A percentile compares a stretch with the other conserved stretches of the same genome.
These are phyloP conservation scores for Haemorhous mexicanus DNA, from an alignment of 2,113 vertebrate species.

Conservation along the genomic window DNA sequence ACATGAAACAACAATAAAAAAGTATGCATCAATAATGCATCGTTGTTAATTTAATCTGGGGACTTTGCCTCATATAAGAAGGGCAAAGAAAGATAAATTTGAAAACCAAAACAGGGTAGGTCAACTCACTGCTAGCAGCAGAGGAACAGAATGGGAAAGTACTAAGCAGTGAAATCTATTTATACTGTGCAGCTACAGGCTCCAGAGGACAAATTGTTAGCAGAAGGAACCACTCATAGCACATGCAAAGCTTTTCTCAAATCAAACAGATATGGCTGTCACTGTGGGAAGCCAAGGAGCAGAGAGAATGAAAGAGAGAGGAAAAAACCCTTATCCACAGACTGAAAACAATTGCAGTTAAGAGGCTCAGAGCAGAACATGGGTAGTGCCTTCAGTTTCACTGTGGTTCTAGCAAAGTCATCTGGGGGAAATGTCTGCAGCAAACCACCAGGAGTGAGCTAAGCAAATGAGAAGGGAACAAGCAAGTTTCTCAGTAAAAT, in stretches of 20 bases:
- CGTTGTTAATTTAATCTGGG: background rate
- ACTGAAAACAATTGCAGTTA: background rate
- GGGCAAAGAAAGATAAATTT: background rate
- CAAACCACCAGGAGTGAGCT: background rate
- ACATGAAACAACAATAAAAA: background rate
- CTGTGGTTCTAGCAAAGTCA: background rate
- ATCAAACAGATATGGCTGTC: constrained; percentile 14
- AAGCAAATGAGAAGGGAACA: background rate
- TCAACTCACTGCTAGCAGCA: background rate
- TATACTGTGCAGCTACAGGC: background rate
- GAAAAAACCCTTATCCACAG: background rate
- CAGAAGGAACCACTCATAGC: constrained; percentile 22
- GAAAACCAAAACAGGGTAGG: constrained; percentile 9
- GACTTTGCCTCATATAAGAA: background rate
- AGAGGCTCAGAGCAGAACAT: background rate
- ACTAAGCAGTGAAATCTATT: constrained; percentile 44
- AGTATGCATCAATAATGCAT: background rate
- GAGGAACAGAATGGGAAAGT: constrained; percentile 6
- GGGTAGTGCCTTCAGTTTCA: background rate
- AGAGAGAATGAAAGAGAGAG: background rate
- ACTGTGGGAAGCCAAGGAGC: background rate
- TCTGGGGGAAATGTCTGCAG: background rate
- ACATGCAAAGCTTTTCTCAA: constrained; percentile 22
- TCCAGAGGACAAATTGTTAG: constrained; percentile 52
- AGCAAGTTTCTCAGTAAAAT: background rate